Evolutionary conservation across 92 coral and sea anemone genomes (phyloP), one percentile per base, ranked within the genome.

Genomic region (Bergia sp.): DNA sequence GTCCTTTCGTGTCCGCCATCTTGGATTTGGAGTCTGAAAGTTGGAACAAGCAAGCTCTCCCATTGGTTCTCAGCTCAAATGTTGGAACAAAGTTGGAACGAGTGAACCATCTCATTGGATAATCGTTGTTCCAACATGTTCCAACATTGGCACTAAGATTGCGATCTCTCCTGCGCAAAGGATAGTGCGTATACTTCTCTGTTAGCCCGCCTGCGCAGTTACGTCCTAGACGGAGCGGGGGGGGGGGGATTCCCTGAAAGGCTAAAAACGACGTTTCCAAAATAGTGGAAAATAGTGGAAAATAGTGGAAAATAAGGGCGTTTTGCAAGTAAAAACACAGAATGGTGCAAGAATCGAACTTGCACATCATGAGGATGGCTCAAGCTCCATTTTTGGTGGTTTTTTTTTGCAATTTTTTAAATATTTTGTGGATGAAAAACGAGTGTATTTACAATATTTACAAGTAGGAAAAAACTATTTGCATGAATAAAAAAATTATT

Each of bases 161-260:
- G 74, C 29, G 29, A 29, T 29, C 29, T 0, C 29, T 29, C 29
- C 29, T 29, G 95, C 97, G 95, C 94, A 93, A 93, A 94, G 96
- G 29, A 29, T 29, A 29, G 29, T 29, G 29, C 29, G 29, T 29
- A 29, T 29, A 29, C 29, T 29, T 29, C 29, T 29, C 29, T 29
- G 29, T 29, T 29, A 29, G 29, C 29, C 29, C 29, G 29, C 29
- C 29, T 29, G 29, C 29, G 29, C 29, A 29, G 29, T 29, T 29
- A 29, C 29, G 29, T 29, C 29, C 29, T 29, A 29, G 29, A 29
- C 29, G 29, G 29, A 29, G 29, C 29, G 29, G 29, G 29, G 29
- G 29, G 29, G 29, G 29, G 29, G 29, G 29, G 29, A 29, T 29
- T 29, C 29, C 29, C 29, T 29, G 29, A 29, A 29, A 29, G 29